Base-by-base conservation (phyloP, 2,888 invertebrate species). In the Eupsilia transversa region DNA sequence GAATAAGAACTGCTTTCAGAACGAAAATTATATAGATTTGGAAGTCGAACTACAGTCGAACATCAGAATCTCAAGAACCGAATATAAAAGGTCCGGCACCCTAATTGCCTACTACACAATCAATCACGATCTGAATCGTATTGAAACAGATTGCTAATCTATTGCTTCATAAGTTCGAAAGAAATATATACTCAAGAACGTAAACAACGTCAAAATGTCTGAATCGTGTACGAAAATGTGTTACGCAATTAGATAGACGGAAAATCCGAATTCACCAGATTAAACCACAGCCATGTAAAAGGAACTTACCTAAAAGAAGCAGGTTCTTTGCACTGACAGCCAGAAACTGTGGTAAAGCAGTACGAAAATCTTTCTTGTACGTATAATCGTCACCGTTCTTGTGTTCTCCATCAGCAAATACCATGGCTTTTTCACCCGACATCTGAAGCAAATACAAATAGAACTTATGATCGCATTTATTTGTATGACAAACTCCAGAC, bases 311-410 rank as follows among this genome's bases (percentile, higher is more conserved):
- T 84, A 98, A 94, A 52, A 98, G 96, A 54, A 98, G 95, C 75
- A 98, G 96, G 94, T 98, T 98, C 93, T 98, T 98, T 33, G 98
- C 98, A 87, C 97, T 97, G 43, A 98, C 98, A n/a, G 98, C 98
- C 84, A 98, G 91, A 83, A 98, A 96, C 94, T 98, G 98, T 3
- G 98, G 98, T 64, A 97, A 89, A 0, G 97, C 97, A n/a, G 96
- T 96, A 54, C 96, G 94, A 79, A 97, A 96, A 87, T 96, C 94
- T 85, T 94, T 95, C 74, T 91, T 91, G 84, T 96, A 96, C 30
- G 87, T 89, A 69, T 94, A 94, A 67, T 93, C 84, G 65, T 80
- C 72, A 41, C 65, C 64, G 35, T 35, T 75, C 10, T 65, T 69
- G 23, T 84, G 77, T 1, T 79, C 85, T 12, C 74, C 86, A 33